Evolutionary conservation across 2,113 vertebrate species (phyloP).

Genomic region (Corvus cornix): DNA sequence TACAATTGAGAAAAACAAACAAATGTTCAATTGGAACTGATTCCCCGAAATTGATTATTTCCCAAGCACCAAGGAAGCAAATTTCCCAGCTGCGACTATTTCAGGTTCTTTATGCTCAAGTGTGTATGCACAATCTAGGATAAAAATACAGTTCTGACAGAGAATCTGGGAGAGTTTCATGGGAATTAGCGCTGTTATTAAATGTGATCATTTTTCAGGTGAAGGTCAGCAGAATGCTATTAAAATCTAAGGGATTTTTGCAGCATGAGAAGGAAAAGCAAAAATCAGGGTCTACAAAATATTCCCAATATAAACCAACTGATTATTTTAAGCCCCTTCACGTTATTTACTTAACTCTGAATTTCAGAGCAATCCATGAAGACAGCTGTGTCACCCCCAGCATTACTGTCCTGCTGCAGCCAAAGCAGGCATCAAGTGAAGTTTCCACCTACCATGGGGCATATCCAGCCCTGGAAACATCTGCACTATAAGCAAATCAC

Average conservation of each 20-base stretch:
- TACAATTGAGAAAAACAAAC: neutral
- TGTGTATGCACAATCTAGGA: neutral
- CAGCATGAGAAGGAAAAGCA: neutral
- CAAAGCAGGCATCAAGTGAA: neutral
- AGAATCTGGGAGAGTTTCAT: neutral
- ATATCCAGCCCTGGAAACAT: neutral
- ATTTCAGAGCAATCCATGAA: neutral
- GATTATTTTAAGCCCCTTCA: neutral
- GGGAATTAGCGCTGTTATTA: neutral
- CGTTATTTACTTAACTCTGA: neutral
- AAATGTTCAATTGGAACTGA: neutral
- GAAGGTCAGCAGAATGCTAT: neutral
- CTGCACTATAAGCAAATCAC: neutral
- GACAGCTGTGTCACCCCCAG: neutral
- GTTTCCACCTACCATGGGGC: neutral
- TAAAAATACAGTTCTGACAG: neutral
- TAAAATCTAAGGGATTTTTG: neutral
- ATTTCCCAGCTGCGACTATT: neutral
- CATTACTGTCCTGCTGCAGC: neutral
- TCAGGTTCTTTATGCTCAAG: neutral
- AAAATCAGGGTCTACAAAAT: neutral
- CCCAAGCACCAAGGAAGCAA: neutral
- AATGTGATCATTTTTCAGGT: neutral
- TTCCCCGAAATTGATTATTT: neutral
- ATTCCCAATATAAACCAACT: neutral